A percentile compares a stretch with the other conserved stretches of the same genome.
phyloP scores from a whole-genome alignment of 2,113 vertebrate species.

The Trochalopteron elliotii region DNA sequence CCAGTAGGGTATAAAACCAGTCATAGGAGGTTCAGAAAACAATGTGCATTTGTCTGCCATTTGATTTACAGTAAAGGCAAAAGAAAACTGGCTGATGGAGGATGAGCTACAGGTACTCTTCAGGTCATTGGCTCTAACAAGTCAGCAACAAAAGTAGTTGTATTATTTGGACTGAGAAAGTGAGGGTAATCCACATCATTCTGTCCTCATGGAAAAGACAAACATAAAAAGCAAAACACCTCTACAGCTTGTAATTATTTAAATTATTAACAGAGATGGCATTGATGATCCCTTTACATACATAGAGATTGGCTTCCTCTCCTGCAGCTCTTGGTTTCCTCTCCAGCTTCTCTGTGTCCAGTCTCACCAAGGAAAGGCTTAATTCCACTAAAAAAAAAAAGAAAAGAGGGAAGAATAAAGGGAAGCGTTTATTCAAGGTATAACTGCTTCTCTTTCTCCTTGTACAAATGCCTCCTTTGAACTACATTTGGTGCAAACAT shows the following conservation, averaged over 20 bases:
- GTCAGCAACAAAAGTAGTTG: background rate
- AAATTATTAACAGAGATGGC: background rate
- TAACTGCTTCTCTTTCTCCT: background rate
- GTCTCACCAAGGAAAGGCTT: background rate
- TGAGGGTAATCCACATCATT: background rate
- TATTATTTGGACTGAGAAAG: background rate
- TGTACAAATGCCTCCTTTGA: background rate
- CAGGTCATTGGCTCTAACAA: background rate
- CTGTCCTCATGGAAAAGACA: background rate
- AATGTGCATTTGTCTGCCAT: background rate
- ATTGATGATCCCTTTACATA: background rate
- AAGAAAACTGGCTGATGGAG: background rate
- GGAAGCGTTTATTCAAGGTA: background rate
- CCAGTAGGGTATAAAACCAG: background rate
- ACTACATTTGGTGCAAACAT: background rate
- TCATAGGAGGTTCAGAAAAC: background rate
- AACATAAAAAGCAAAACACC: background rate
- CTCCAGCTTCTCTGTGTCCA: background rate
- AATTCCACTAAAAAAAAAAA: background rate
- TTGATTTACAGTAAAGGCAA: background rate
- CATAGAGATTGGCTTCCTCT: background rate
- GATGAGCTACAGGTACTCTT: background rate
- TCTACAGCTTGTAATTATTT: background rate
- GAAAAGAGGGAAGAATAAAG: background rate
- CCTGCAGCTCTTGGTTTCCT: background rate